Conservation (phyloP, 1,140 invertebrate species). For the Leptonema lineaticorne region DNA sequence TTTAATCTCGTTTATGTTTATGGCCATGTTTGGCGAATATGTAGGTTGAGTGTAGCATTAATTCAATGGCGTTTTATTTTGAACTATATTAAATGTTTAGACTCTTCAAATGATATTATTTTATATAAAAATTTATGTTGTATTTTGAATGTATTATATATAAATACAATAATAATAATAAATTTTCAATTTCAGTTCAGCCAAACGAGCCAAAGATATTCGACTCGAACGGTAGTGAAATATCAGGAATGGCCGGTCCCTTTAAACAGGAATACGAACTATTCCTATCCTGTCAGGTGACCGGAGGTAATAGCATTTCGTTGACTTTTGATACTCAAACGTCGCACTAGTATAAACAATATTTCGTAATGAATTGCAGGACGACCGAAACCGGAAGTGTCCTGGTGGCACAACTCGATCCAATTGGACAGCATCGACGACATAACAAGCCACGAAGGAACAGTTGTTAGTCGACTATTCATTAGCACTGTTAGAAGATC, state of each 20-base stretch:
- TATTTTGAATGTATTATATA: background rate
- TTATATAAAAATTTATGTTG: background rate
- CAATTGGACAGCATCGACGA: conserved; percentile 69
- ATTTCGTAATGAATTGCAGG: conserved; percentile 47
- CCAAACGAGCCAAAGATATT: conserved; percentile 77
- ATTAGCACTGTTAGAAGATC: conserved; percentile 62
- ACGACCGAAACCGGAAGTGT: conserved; percentile 70
- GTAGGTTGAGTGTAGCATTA: too few relatives aligned
- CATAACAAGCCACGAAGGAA: conserved; percentile 58
- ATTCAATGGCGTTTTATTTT: too few relatives aligned
- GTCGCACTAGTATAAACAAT: background rate
- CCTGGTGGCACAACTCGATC: conserved; percentile 75
- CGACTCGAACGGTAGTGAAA: conserved; percentile 75
- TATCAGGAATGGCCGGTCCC: conserved; percentile 73
- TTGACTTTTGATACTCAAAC: background rate
- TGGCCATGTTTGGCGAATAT: too few relatives aligned
- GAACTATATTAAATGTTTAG: too few relatives aligned
- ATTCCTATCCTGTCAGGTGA: conserved; percentile 77
- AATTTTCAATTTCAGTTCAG: conserved; percentile 62
- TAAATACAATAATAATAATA: background rate
- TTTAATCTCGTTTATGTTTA: background rate
- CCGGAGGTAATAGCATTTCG: conserved; percentile 82
- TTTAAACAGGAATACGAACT: conserved; percentile 81
- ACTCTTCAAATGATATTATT: background rate
- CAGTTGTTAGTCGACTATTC: conserved; percentile 65